Evolutionary conservation across 2,888 invertebrate species (phyloP).

Genomic region (Eupithecia dodoneata): DNA sequence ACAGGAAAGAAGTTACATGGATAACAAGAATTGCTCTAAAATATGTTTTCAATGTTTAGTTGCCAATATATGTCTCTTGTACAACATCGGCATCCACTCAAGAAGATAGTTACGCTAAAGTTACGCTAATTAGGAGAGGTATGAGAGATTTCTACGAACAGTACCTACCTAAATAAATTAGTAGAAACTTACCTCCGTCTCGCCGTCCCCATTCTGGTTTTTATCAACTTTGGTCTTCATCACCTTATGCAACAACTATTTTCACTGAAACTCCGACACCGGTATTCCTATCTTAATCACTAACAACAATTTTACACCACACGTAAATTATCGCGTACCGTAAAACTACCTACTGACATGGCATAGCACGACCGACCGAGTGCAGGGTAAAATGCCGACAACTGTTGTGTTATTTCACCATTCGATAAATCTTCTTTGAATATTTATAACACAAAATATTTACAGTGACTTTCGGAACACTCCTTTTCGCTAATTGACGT

Average conservation of each 20-base stretch:
- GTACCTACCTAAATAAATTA: slow-evolving; percentile 12
- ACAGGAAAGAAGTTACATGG: not conserved
- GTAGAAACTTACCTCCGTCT: slow-evolving; percentile 80
- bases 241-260: slow-evolving; percentile 78
- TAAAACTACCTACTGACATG: slow-evolving; percentile 73
- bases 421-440: slow-evolving; percentile 6
- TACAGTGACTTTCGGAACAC: slow-evolving; percentile 51
- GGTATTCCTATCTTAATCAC: slow-evolving; percentile 61
- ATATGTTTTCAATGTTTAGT: not conserved
- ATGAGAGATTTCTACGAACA: not conserved
- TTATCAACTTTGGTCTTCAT: slow-evolving; percentile 85
- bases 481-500: slow-evolving; percentile 73
- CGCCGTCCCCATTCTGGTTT: slow-evolving; percentile 82
- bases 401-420: slow-evolving; percentile 37
- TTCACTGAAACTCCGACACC: slow-evolving; percentile 69
- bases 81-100: not conserved
- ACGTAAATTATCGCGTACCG: slow-evolving; percentile 75
- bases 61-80: not conserved
- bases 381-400: slow-evolving; percentile 66
- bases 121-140: not conserved
- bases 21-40: not conserved
- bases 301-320: slow-evolving; percentile 63
- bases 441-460: slow-evolving; percentile 31
- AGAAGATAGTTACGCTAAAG: not conserved
- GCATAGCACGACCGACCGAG: slow-evolving; percentile 58